phyloP scores from a whole-genome alignment of 1,140 invertebrate species.

The Cryptotermes secundus region DNA sequence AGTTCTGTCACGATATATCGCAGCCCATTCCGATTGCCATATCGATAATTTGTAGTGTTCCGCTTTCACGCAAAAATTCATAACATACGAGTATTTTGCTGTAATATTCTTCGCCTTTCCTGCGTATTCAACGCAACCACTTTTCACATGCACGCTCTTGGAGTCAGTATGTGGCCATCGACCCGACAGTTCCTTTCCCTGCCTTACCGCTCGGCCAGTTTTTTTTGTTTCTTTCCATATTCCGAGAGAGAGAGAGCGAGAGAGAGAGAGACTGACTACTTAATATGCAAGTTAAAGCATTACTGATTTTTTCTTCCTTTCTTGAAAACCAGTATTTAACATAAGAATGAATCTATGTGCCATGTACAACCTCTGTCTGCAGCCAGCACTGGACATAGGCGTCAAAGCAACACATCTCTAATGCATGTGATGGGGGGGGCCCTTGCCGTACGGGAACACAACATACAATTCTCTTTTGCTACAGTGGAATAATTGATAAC shows the following conservation, averaged over 20 bases:
- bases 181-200: constrained; percentile 3
- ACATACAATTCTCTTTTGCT: not conserved
- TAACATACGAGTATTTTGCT: not conserved
- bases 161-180: not conserved
- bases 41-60: not conserved
- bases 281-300: constrained; percentile 20
- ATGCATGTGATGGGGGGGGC: not conserved
- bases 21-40: not conserved
- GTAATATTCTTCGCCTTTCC: not conserved
- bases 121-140: not conserved
- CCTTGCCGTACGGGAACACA: not conserved
- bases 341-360: constrained; percentile 13
- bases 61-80: not conserved
- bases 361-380: not conserved
- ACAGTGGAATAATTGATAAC: not conserved
- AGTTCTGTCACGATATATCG: not conserved
- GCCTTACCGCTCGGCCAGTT: not conserved
- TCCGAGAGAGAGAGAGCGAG: not conserved
- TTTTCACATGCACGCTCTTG: not conserved
- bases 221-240: not conserved
- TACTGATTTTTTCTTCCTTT: not conserved
- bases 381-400: not conserved
- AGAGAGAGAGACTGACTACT: not conserved
- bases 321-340: constrained; percentile 19
- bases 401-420: not conserved